Conservation (phyloP, 1,140 invertebrate genomes). For the Anoplolepis gracilipes region DNA sequence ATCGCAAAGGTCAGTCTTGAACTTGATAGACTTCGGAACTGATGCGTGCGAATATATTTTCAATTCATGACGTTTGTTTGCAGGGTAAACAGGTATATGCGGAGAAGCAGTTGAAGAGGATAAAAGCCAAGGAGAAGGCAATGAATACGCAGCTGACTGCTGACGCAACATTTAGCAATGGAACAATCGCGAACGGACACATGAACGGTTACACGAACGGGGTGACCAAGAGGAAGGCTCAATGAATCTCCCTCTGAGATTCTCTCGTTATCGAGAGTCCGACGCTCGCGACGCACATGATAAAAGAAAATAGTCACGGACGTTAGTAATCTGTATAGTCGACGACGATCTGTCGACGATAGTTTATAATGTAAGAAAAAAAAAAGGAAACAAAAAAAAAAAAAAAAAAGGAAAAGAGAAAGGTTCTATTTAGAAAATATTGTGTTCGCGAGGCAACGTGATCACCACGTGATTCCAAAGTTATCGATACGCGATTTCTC, state of each 20-base stretch:
- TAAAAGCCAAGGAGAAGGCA: conserved; percentile 56
- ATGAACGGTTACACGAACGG: conserved; percentile 80
- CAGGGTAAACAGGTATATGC: conserved; percentile 83
- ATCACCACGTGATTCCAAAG: conserved; percentile 30
- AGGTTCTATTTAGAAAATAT: background rate
- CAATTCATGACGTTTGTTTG: conserved; percentile 31
- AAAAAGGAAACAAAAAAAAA: conserved; percentile 19
- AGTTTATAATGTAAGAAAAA: conserved; percentile 1
- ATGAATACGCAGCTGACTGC: conserved; percentile 23
- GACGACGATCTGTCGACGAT: background rate
- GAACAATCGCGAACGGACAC: conserved; percentile 67
- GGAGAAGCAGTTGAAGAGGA: conserved; percentile 74
- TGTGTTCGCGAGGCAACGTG: conserved; percentile 1
- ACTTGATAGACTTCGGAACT: background rate
- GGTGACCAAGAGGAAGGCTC: conserved; percentile 76
- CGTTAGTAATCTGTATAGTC: conserved; percentile 1
- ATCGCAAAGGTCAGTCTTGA: conserved; percentile 88
- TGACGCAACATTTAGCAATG: conserved; percentile 49
- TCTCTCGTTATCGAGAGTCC: conserved; percentile 23
- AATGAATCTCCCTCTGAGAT: conserved; percentile 68
- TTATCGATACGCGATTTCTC: conserved; percentile 18
- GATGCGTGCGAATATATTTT: background rate
- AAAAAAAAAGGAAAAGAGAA: background rate
- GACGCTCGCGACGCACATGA: conserved; percentile 25
- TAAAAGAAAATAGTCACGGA: conserved; percentile 34